Percentiles rank a stretch among this genome's conserved stretches.
These are phyloP conservation scores for Drosophila multiciliata DNA, from an alignment of 2,888 invertebrate genomes.

Conservation along the genomic window DNA sequence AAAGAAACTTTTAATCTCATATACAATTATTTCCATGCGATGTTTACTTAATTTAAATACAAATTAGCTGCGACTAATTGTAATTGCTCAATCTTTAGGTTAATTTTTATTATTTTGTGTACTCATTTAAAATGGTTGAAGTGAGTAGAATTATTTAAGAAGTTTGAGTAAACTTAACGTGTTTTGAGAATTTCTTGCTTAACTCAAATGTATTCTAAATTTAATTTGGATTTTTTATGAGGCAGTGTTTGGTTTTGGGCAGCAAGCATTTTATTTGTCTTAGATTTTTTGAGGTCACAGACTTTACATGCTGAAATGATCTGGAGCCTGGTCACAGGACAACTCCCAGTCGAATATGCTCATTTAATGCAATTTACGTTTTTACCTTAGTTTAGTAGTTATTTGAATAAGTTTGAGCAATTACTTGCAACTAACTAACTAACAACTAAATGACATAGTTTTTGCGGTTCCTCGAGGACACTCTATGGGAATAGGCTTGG, in stretches of 20 bases:
- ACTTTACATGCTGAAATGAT: background rate
- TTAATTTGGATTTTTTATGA: background rate
- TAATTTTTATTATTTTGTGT: background rate
- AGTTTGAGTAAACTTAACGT: background rate
- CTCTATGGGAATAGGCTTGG: conserved; percentile 76
- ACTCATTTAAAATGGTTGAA: background rate
- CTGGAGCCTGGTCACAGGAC: background rate
- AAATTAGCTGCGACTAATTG: conserved; percentile 49
- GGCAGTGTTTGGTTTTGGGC: background rate
- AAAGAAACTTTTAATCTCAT: background rate
- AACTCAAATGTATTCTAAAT: background rate
- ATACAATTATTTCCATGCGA: conserved; percentile 19
- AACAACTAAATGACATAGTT: conserved; percentile 67
- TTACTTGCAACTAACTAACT: conserved; percentile 52
- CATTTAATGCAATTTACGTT: background rate
- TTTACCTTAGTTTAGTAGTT: conserved; percentile 8
- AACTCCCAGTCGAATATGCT: background rate
- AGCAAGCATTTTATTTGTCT: background rate
- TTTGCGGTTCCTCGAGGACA: conserved; percentile 22
- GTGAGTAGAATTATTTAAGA: background rate
- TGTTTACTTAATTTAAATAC: conserved; percentile 53
- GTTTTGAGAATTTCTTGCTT: background rate
- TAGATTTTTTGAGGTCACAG: background rate
- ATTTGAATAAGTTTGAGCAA: conserved; percentile 35
- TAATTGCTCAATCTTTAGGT: conserved; percentile 39